Base-by-base conservation (phyloP, 2,797 vertebrate species). In the Mormyrops boulengeri region DNA sequence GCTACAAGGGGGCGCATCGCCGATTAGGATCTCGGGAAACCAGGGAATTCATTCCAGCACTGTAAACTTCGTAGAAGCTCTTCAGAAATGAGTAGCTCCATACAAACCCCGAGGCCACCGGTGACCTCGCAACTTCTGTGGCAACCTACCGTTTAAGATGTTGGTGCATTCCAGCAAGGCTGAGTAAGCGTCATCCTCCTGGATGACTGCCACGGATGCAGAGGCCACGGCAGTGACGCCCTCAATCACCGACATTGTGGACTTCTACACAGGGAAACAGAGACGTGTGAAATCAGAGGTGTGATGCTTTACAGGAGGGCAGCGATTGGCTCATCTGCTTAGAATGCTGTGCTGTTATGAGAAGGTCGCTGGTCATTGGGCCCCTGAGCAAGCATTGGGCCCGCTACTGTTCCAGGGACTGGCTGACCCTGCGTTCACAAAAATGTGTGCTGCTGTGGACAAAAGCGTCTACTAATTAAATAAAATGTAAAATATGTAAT, bases 81-180 rank as follows among this genome's bases (percentile, higher is more conserved):
- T 66, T 30, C 62, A 30, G 41, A 84, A 49, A 22, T 9, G 6
- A 84, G 1, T 9, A 7, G 17, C 41, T 84, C 44, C n/a, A 44
- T n/a, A 85, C n/a, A 49, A 50, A 22, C 47, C 44, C 14, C 3
- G 17, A 44, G 44, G 19, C 3, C 8, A 11, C 47, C 8, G 19
- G 19, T 47, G 41, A 19, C 9, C 47, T 3, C 34, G 8, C 2
- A 4, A 62, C 22, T 62, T 80, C 38, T n/a, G 38, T 0, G 6
- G 34, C 4, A n/a, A 92, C 96, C 0, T 89, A 99, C 98, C 94
- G 0, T 98, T 97, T 85, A 99, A 95, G 86, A 94, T 94, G 55
- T 95, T 91, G 41, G 92, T 95, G 62, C 97, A 96, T 88, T 97
- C 94, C 53, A 98, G 91, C 52, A 99, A 96, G 57, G 93, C 88